phyloP scores from a whole-genome alignment of 2,797 vertebrate species.

The Diglossa cyanea region DNA sequence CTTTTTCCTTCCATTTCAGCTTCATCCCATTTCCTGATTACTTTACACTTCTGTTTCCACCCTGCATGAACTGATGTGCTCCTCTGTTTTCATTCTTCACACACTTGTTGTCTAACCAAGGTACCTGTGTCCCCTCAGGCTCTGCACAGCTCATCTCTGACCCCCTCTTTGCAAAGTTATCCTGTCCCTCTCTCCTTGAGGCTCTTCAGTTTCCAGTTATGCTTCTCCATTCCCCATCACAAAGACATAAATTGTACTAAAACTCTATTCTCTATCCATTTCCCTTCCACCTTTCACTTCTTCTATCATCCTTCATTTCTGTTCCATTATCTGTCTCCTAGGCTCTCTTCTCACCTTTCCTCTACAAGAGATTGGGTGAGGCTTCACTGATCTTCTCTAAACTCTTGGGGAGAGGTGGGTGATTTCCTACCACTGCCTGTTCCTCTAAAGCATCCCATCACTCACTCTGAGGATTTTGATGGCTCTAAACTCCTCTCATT shows the following conservation, averaged over 20 bases:
- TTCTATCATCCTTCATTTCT: neutral
- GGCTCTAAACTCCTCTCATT: neutral
- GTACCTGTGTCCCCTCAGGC: neutral
- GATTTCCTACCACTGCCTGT: neutral
- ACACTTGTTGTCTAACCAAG: neutral
- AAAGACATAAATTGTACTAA: neutral
- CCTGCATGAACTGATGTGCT: neutral
- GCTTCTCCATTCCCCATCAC: accelerated
- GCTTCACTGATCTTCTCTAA: neutral
- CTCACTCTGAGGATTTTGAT: neutral
- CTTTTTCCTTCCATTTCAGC: neutral
- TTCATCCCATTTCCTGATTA: neutral
- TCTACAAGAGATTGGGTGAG: neutral
- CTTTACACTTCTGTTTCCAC: neutral
- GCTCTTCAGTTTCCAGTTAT: neutral
- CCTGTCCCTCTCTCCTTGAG: neutral
- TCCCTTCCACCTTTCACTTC: neutral
- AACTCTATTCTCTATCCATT: neutral
- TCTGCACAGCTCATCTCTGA: neutral
- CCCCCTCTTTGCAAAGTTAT: neutral
- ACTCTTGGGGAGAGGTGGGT: neutral
- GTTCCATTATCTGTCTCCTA: neutral
- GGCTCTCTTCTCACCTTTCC: neutral
- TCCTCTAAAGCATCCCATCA: neutral
- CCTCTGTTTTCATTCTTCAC: neutral